These are phyloP conservation scores for Ophion obscuratus DNA, from an alignment of 2,888 invertebrate species.

Conservation along the genomic window DNA sequence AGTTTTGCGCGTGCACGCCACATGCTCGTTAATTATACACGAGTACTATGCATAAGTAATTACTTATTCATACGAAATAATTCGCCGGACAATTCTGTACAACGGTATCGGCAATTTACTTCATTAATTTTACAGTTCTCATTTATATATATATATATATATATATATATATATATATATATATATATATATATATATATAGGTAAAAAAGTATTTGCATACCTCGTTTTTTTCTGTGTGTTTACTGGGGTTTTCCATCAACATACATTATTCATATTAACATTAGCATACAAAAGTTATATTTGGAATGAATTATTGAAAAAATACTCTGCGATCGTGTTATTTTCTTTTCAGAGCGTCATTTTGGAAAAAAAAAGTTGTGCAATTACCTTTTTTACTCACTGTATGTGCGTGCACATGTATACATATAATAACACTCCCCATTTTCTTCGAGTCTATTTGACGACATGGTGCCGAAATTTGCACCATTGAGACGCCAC, in stretches of 20 bases:
- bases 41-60: slow-evolving; percentile 26
- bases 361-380: too few relatives aligned
- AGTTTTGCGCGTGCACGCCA: slow-evolving; percentile 34
- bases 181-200: not conserved
- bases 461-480: too few relatives aligned
- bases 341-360: too few relatives aligned
- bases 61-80: slow-evolving; percentile 39
- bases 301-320: not conserved
- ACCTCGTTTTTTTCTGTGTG: not conserved
- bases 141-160: not conserved
- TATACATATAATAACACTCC: too few relatives aligned
- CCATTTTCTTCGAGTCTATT: too few relatives aligned
- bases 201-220: not conserved
- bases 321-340: too few relatives aligned
- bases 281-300: not conserved
- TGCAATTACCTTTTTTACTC: too few relatives aligned
- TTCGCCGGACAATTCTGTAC: slow-evolving; percentile 4
- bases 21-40: slow-evolving; percentile 50
- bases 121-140: slow-evolving; percentile 5
- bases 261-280: not conserved
- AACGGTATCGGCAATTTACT: slow-evolving; percentile 3
- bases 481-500: too few relatives aligned
- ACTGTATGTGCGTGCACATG: too few relatives aligned
- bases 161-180: not conserved
- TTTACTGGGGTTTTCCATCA: not conserved